Base-by-base conservation (phyloP, 2,888 invertebrate species). In the Leucophenga maculata region DNA sequence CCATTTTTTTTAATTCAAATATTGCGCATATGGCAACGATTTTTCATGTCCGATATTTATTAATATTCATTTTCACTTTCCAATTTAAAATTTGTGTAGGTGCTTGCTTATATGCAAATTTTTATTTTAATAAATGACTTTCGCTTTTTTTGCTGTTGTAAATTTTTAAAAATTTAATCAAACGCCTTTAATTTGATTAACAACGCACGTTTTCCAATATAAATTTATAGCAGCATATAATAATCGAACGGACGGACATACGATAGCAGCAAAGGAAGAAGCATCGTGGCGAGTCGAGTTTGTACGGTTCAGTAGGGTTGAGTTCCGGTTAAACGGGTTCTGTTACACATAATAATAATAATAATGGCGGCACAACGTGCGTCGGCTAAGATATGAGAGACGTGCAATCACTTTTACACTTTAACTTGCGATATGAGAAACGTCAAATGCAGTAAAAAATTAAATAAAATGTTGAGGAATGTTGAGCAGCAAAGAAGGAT, bases 191-290 rank as follows among this genome's bases (percentile, higher is more conserved):
- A 81, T 83, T 81, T 81, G 82, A 84, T 84, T 81, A 81, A 81
- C 83, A 83, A 68, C 80, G 73, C 81, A 81, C 81, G 81, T 81
- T 83, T 77, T 75, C 77, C 83, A 79, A 83, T 83, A 81, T 81
- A 84, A 84, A 84, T 84, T 84, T 84, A 83, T 83, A 71, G 80
- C 80, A 72, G 72, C 74, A 82, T 80, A 81, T 84, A 80, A 80
- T 80, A 83, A 82, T 82, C 77, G 50, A 18, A 50, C n/a, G 6
- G 18, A 50, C 2, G 1, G 39, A n/a, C n/a, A n/a, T n/a, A n/a
- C n/a, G 39, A 39, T 39, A 3, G 11, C 8, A 11, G 8, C 39
- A 39, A 39, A 26, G 26, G 26, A 26, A 26, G 26, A 26, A n/a
- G n/a, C n/a, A n/a, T n/a, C n/a, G n/a, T n/a, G 26, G 2, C 26